These are phyloP conservation scores for Phenacoccus solenopsis DNA, from an alignment of 1,140 invertebrate species.

Conservation along the genomic window DNA sequence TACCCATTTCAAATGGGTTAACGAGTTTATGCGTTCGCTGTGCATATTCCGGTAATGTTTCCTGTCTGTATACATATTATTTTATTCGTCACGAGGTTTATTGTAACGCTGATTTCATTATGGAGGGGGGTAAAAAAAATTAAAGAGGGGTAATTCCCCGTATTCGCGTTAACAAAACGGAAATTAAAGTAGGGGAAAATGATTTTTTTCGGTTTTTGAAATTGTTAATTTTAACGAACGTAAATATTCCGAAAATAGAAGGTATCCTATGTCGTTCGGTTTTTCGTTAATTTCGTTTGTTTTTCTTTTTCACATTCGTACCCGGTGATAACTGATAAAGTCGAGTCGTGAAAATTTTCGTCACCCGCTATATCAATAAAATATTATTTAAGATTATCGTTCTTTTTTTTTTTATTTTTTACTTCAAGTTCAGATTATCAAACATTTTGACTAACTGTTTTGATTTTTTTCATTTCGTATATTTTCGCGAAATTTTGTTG, in stretches of 20 bases:
- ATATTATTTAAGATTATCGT: no score
- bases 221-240: constrained; percentile 16
- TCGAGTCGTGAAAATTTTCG: not conserved
- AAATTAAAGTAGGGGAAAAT: constrained; percentile 15
- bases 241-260: constrained; percentile 15
- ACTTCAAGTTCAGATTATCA: no score
- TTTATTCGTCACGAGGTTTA: constrained; percentile 15
- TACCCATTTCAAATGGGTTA: constrained; percentile 16
- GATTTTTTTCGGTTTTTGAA: constrained; percentile 17
- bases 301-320: not conserved
- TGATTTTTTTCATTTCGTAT: no score
- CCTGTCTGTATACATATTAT: constrained; percentile 7
- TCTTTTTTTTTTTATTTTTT: not conserved
- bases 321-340: not conserved
- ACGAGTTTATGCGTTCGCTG: constrained; percentile 1
- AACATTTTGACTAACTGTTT: not conserved
- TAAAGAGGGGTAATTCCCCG: constrained; percentile 12
- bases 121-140: constrained; percentile 11
- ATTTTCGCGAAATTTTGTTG: not conserved
- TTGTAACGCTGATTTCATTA: constrained; percentile 5
- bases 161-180: constrained; percentile 10
- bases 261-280: not conserved
- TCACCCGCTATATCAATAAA: no score
- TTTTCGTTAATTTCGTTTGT: constrained; percentile 5
- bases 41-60: constrained; percentile 15